Percentiles rank a stretch among this genome's conserved stretches.
Conservation (phyloP, 2,113 vertebrate genomes). For the Loxodonta africana region DNA sequence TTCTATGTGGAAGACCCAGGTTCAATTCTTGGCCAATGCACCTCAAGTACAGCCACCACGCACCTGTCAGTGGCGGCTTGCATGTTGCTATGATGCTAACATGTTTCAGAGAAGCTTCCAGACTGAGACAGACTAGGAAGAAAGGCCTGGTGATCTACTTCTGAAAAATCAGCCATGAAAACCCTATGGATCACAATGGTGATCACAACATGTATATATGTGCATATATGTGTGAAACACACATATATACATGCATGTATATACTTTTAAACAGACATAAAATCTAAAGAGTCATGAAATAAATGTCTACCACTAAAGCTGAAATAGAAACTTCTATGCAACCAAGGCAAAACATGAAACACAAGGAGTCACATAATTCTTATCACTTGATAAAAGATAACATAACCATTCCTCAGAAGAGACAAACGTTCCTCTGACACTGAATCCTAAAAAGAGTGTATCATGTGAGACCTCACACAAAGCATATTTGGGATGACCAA, state of each 20-base stretch:
- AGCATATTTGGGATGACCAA: neutral
- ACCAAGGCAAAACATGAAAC: neutral
- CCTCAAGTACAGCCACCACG: neutral
- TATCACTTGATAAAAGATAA: neutral
- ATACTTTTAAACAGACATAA: neutral
- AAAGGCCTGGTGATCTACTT: neutral
- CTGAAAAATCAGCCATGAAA: neutral
- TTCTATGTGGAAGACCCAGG: neutral
- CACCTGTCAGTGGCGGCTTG: neutral
- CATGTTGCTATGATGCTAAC: neutral
- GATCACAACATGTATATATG: neutral
- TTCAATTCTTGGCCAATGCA: neutral
- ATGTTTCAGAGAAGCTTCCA: neutral
- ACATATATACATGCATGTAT: neutral
- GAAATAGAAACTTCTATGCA: neutral
- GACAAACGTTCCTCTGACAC: neutral
- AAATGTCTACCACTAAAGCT: slow-evolving; percentile 19
- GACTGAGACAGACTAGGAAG: neutral
- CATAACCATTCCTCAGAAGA: neutral
- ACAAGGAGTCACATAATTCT: neutral
- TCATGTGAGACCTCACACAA: neutral
- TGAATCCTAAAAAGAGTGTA: slow-evolving; percentile 16
- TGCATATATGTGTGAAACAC: no score
- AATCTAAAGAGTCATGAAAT: slow-evolving; percentile 28
- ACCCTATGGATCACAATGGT: neutral